Evolutionary conservation across 2,113 vertebrate genomes (phyloP).

Genomic region (Peromyscus maniculatus): DNA sequence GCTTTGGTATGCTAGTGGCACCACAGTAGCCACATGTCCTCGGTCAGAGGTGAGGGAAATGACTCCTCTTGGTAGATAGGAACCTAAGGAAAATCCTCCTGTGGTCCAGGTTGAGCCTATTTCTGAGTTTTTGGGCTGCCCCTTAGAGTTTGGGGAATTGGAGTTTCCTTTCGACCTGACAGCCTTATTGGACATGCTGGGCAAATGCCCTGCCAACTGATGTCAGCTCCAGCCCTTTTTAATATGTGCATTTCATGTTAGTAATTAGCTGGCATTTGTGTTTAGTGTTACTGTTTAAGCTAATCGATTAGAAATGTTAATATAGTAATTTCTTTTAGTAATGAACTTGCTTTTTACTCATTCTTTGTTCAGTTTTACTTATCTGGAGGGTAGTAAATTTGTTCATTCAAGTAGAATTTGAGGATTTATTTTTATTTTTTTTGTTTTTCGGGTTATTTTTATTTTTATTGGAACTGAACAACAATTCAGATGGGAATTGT

Average conservation of each 20-base stretch:
- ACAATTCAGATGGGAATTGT: conserved; percentile 30
- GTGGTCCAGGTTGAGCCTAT: not conserved
- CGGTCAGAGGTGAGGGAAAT: not conserved
- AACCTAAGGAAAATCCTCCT: not conserved
- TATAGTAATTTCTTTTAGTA: conserved; percentile 51
- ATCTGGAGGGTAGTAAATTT: conserved; percentile 22
- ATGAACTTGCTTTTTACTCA: conserved; percentile 30
- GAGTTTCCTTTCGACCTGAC: not conserved
- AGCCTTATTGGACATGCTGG: not conserved
- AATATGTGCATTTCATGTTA: conserved; percentile 5
- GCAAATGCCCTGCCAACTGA: not conserved
- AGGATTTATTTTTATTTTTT: not conserved
- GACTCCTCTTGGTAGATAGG: not conserved
- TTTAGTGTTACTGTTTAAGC: conserved; percentile 18
- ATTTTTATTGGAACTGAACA: conserved; percentile 28
- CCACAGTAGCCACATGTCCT: not conserved
- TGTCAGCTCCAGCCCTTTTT: not conserved
- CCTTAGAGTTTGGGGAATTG: not conserved
- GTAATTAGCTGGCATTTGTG: not conserved
- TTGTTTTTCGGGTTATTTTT: not conserved
- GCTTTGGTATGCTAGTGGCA: not conserved
- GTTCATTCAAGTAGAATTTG: conserved; percentile 34
- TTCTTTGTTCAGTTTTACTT: conserved; percentile 40
- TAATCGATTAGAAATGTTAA: conserved; percentile 23
- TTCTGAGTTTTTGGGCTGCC: not conserved